Base-by-base conservation (phyloP, 2,797 vertebrate genomes). In the Petrocephalus schoutedeni region DNA sequence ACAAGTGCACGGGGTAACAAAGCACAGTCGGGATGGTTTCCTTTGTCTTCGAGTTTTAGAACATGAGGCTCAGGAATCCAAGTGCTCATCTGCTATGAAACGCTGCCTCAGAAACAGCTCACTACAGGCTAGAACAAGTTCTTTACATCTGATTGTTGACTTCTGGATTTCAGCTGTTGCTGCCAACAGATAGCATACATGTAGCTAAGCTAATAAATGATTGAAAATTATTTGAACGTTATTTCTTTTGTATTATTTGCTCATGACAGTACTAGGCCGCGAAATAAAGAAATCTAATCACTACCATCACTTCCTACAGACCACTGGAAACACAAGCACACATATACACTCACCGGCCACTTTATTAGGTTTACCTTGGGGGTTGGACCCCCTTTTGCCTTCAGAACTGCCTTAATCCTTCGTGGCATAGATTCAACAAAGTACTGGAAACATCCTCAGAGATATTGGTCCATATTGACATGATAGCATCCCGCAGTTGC, bases 11-110 rank as follows among this genome's bases (percentile, higher is more conserved):
- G 45, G n/a, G 45, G 77, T 82, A 21, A 12, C 10, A 51, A 82
- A 45, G 45, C n/a, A 2, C 77, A 10, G n/a, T 0, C 9, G 23
- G 49, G 32, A 45, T 21, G 4, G 51, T 80, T 23, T 19, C 53
- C 6, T 83, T 90, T 91, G 92, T 94, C 91, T 94, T 90, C 92
- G 91, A 92, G 90, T 94, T 91, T 91, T 88, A 64, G 87, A 94
- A 93, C 92, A 93, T 94, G 93, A 92, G 93, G 93, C 93, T 91
- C 90, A 85, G 89, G 91, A 93, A 95, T 93, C 92, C 92, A 88
- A 89, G 91, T 85, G 64, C 90, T 93, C 87, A 92, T 93, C 92
- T 92, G 80, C 59, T 71, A 45, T 56, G 82, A 41, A 23, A 28
- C 64, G 87, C 21, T 80, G 71, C 51, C 80, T 88, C 89, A 89